Evolutionary conservation across 2,113 vertebrate species (phyloP).

Genomic region (Hirundichthys speculiger): DNA sequence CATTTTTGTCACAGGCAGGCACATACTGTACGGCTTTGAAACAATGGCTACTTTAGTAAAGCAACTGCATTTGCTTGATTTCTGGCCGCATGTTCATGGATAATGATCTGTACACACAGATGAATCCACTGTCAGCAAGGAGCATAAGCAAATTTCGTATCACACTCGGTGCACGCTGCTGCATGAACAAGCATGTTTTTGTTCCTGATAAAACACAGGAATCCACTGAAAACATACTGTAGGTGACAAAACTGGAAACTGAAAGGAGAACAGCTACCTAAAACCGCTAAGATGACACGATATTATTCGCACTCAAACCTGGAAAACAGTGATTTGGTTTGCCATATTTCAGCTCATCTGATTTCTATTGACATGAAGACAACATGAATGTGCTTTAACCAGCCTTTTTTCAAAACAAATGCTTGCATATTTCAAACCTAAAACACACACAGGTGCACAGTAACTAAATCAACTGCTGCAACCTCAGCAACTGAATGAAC

Average conservation of each 20-base stretch:
- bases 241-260: background rate
- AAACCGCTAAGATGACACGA: background rate
- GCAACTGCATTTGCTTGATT: conserved; percentile 30
- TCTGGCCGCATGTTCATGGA: conserved; percentile 46
- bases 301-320: background rate
- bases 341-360: background rate
- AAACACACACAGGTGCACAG: background rate
- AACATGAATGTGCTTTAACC: background rate
- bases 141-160: conserved; percentile 53
- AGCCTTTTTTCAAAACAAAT: background rate
- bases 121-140: conserved; percentile 52
- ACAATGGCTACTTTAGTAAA: conserved; percentile 21
- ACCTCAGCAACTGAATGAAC: background rate
- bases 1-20: conserved; percentile 27
- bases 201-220: background rate
- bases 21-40: conserved; percentile 25
- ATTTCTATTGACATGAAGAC: conserved; percentile 1
- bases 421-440: background rate
- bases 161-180: conserved; percentile 14
- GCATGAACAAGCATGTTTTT: conserved; percentile 11
- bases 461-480: background rate
- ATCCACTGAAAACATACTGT: background rate
- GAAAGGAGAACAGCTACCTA: background rate
- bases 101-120: conserved; percentile 40
- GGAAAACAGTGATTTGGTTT: background rate